Conservation (phyloP, 2,888 invertebrate species). For the Auanema sp. region DNA sequence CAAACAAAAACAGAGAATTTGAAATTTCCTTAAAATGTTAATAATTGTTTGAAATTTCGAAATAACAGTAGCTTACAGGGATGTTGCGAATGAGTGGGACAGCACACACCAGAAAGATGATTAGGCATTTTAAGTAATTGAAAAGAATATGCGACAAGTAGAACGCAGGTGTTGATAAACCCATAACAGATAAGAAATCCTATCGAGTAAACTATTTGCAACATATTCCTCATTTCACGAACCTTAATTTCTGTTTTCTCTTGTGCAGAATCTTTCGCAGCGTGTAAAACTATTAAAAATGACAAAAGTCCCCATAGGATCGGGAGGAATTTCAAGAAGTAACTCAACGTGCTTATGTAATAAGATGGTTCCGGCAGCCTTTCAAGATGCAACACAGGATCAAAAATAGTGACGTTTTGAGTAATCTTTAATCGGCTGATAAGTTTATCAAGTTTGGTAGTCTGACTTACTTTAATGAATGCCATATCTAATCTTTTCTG, state of each 20-base stretch:
- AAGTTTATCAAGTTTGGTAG: background rate
- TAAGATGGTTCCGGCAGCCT: slow-evolving; percentile 33
- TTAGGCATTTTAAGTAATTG: slow-evolving; percentile 47
- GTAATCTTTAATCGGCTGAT: background rate
- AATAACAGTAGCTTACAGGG: slow-evolving; percentile 13
- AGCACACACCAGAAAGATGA: slow-evolving; percentile 44
- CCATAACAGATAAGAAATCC: slow-evolving; percentile 60
- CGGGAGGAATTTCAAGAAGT: slow-evolving; percentile 33
- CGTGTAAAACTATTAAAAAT: slow-evolving; percentile 49
- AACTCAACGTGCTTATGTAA: slow-evolving; percentile 19
- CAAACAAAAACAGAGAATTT: slow-evolving; percentile 26
- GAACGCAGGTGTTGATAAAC: slow-evolving; percentile 52
- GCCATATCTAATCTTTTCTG: slow-evolving; percentile 49
- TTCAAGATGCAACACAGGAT: slow-evolving; percentile 16
- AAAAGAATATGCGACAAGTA: slow-evolving; percentile 53
- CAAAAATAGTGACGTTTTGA: background rate
- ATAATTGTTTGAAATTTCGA: background rate
- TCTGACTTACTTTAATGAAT: slow-evolving; percentile 28
- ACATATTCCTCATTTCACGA: background rate
- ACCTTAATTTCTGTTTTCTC: slow-evolving; percentile 54
- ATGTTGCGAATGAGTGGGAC: slow-evolving; percentile 31
- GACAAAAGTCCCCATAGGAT: slow-evolving; percentile 51
- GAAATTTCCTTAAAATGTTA: slow-evolving; percentile 27
- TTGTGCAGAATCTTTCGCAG: slow-evolving; percentile 51
- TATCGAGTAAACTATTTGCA: too few relatives aligned